Base-by-base conservation (phyloP, 1,140 invertebrate genomes). In the Drosophila oshimai region DNA sequence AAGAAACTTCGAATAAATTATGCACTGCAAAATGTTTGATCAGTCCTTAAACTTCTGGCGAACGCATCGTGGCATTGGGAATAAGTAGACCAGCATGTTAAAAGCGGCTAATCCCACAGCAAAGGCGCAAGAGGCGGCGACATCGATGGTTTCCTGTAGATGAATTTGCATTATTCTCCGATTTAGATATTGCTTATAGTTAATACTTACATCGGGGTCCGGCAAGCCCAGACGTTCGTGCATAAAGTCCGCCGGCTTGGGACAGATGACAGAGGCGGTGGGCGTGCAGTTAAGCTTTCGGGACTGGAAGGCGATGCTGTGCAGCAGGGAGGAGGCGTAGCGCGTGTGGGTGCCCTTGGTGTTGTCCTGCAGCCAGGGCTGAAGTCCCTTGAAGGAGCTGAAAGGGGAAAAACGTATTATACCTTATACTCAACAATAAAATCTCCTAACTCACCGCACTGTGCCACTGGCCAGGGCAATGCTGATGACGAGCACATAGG, bases 1-100 rank as follows among this genome's bases (percentile, higher is more conserved):
- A 39, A 28, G 6, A 46, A 55, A 13, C 18, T 45, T 37, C 31
- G 24, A 39, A 6, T 6, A 37, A 24, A 7, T 17, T 28, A 9
- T 60, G 24, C 31, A 60, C 0, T 20, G 34, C 7, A 13, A 28
- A 9, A 28, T n/a, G n/a, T n/a, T 10, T 17, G 15, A 9, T 93
- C 91, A 96, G 89, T 97, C 96, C 86, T 96, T 93, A 91, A 98
- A 98, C 91, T 98, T 98, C 17, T 95, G 94, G 90, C 96, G 97
- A 4, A 98, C 93, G 87, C 95, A 96, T n/a, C 94, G 93, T 0
- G 97, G 96, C 53, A 98, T 90, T 0, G 97, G 97, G 61, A 98
- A 93, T 9, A 97, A 91, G 91, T 98, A 98, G 12, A 98, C 91
- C 47, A 98, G 93, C 74, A 96, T 94, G 86, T 98, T 98, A 0